phyloP scores from a whole-genome alignment of 1,140 invertebrate genomes.

The Dendroctonus ponderosae region DNA sequence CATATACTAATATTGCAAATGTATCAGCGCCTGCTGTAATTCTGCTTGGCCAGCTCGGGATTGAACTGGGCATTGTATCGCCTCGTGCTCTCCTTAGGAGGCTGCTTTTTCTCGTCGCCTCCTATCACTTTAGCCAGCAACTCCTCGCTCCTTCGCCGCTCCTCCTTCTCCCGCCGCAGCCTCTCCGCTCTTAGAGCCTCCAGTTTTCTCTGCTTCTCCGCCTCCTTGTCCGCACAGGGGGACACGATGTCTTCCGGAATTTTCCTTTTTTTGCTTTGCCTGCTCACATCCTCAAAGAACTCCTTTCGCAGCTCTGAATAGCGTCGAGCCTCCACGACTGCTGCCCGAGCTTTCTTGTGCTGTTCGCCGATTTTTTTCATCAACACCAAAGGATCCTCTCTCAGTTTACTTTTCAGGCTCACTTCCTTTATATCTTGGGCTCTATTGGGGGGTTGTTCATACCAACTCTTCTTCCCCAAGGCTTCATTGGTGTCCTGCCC shows the following conservation, averaged over 20 bases:
- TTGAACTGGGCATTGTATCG: constrained; percentile 94
- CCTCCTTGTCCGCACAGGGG: constrained; percentile 43
- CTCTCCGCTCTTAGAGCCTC: constrained; percentile 76
- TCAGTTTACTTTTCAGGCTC: constrained; percentile 60
- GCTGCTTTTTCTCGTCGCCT: constrained; percentile 43
- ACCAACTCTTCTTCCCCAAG: constrained; percentile 78
- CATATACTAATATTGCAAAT: too few relatives aligned
- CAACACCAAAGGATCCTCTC: constrained; percentile 71
- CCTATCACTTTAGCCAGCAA: constrained; percentile 67
- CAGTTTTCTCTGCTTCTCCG: constrained; percentile 58
- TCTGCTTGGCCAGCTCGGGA: constrained; percentile 81
- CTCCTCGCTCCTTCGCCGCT: constrained; percentile 68
- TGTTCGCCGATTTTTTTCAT: constrained; percentile 61
- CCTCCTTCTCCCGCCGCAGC: constrained; percentile 73
- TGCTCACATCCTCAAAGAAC: constrained; percentile 7
- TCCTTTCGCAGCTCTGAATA: constrained; percentile 32
- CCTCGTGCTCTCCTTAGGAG: constrained; percentile 55
- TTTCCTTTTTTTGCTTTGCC: constrained; percentile 13
- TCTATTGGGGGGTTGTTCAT: constrained; percentile 66
- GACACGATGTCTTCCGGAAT: constrained; percentile 33
- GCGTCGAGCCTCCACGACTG: constrained; percentile 26
- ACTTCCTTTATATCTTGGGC: constrained; percentile 57
- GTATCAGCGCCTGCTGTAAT: constrained; percentile 49
- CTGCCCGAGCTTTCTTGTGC: constrained; percentile 26
- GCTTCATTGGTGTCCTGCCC: constrained; percentile 91